A percentile compares a stretch with the other conserved stretches of the same genome.
Conservation (phyloP, 37 sponge, comb jelly and placozoan genomes). For the Mnemiopsis leidyi region DNA sequence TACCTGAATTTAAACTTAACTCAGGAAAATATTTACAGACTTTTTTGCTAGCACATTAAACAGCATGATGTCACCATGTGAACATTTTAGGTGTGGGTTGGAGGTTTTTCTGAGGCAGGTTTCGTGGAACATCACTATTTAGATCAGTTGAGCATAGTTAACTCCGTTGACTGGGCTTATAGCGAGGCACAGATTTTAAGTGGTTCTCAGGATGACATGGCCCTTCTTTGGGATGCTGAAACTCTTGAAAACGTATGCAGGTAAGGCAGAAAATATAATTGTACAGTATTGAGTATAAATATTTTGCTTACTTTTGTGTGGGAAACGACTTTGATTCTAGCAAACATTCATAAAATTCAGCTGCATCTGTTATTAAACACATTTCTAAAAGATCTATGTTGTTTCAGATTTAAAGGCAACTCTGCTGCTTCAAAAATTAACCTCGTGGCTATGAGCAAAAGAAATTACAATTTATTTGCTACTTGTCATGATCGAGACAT, state of each 20-base stretch:
- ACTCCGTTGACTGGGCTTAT: slow-evolving; percentile 12
- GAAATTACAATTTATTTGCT: slow-evolving; percentile 11
- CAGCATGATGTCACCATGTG: background rate
- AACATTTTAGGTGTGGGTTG: background rate
- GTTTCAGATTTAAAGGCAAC: slow-evolving; percentile 21
- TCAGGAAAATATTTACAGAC: no score
- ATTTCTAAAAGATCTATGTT: background rate
- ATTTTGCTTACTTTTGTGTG: no score
- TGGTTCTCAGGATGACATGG: slow-evolving; percentile 44
- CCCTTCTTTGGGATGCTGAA: slow-evolving; percentile 27
- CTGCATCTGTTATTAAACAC: no score
- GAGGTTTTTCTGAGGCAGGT: slow-evolving; percentile 23
- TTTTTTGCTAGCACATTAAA: background rate
- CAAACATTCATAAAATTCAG: no score
- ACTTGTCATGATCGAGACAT: slow-evolving; percentile 60
- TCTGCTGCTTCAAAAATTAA: slow-evolving; percentile 59
- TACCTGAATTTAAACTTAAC: no score
- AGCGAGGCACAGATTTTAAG: background rate
- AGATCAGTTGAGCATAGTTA: background rate
- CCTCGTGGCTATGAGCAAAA: slow-evolving; percentile 20
- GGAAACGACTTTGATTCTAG: no score
- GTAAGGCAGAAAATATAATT: no score
- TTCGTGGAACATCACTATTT: background rate
- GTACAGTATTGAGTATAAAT: no score
- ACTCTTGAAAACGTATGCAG: slow-evolving; percentile 18